phyloP scores from a whole-genome alignment of 2,797 vertebrate species.

The Graptemys geographica region DNA sequence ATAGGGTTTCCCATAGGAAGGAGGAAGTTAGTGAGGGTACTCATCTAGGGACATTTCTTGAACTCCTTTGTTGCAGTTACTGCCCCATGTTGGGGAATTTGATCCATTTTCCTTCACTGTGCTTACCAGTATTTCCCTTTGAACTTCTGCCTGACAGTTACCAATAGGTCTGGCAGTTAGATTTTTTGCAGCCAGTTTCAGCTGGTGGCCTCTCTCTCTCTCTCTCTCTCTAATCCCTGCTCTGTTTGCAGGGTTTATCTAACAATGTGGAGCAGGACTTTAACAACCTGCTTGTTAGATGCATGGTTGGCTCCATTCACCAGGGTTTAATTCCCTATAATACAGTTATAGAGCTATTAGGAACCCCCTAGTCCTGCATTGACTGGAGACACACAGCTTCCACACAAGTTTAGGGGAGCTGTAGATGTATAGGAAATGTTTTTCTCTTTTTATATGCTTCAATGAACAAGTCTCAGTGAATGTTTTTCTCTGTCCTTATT shows the following conservation, averaged over 20 bases:
- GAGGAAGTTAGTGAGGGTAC: background rate
- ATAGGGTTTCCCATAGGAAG: background rate
- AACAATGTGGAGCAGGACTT: conserved; percentile 40
- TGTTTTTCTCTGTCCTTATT: background rate
- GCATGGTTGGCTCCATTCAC: conserved; percentile 56
- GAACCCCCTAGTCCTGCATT: background rate
- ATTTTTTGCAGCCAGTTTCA: conserved; percentile 25
- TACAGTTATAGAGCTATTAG: background rate
- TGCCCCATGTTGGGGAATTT: background rate
- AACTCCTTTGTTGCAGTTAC: background rate
- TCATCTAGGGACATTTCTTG: background rate
- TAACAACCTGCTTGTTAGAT: conserved; percentile 21
- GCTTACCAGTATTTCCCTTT: background rate
- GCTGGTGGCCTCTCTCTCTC: background rate
- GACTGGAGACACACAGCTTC: background rate
- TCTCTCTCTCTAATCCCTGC: conserved; percentile 12
- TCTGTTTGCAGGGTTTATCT: conserved; percentile 3
- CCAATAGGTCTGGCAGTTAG: background rate
- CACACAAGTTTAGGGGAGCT: background rate
- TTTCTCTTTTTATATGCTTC: background rate
- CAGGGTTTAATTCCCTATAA: conserved; percentile 23
- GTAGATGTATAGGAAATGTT: background rate
- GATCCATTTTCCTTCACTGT: background rate
- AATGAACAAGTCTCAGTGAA: background rate
- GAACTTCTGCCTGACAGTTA: background rate